Evolutionary conservation across 2,888 invertebrate genomes (phyloP), one percentile per base, ranked within the genome.

Genomic region (Nemapogon koenigi): DNA sequence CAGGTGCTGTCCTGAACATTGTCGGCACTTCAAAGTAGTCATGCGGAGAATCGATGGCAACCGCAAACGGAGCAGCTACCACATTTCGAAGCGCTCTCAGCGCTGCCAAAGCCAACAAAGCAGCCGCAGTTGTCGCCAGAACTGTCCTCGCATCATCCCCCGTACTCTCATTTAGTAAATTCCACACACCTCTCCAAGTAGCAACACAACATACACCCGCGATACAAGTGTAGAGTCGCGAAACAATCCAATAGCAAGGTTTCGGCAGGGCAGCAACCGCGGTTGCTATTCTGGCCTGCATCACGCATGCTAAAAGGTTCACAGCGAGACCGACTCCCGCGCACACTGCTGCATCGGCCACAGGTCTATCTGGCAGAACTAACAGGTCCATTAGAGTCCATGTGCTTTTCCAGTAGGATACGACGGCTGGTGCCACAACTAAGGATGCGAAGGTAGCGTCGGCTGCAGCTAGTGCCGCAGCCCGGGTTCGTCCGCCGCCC

Each of bases 181-280:
- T 81, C 93, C 93, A 94, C 30, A 88, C 85, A 1, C 94, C 94
- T 6, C 93, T 82, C 94, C 94, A 94, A 42, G 90, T 90, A 55
- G 90, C 92, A 29, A 94, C 91, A 62, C 92, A 92, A 44, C 89
- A 86, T 50, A 89, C 83, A 6, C 88, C 91, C 55, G 89, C 92
- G 46, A 87, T 59, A 43, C 81, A 81, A 13, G 93, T 92, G 61
- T 91, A 93, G 17, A 86, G 46, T 39, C 93, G 75, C 45, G 91
- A 91, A 39, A 82, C 61, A 39, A 85, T 60, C 54, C 89, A 90
- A 62, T 85, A 91, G 35, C 83, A 78, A 3, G 91, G 90, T 57
- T 85, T 81, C 10, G 88, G 70, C 47, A 79, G 60, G 11, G 46
- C 46, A 43, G 70, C 69, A 4, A 37, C 15, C 50, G 72, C 72